These are phyloP conservation scores for Apantesis nais DNA, from an alignment of 2,888 invertebrate genomes.

Conservation along the genomic window DNA sequence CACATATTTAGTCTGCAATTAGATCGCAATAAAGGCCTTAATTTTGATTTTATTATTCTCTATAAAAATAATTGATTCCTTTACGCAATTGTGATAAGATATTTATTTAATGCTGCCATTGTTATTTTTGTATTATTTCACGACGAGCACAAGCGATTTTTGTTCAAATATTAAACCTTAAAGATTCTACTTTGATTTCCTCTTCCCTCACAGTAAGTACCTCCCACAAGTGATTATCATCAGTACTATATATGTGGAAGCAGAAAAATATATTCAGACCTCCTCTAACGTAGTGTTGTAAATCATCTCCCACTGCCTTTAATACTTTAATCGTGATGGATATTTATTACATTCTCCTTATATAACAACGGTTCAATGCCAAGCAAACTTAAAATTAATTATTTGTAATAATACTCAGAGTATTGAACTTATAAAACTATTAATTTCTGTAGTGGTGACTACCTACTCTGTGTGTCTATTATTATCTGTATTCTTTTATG, in stretches of 20 bases:
- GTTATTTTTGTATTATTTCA: too few species aligned
- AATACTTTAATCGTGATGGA: background rate
- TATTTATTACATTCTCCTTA: background rate
- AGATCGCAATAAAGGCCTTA: too few species aligned
- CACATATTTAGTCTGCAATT: too few species aligned
- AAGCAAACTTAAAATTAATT: background rate
- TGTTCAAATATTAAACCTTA: too few species aligned
- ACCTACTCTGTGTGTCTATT: background rate
- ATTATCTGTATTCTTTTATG: background rate
- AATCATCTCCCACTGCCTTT: background rate
- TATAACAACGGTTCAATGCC: conserved; percentile 3
- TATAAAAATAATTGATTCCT: too few species aligned
- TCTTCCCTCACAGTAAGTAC: too few species aligned
- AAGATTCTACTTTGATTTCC: too few species aligned
- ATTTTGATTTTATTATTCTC: too few species aligned
- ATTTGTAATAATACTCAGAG: background rate
- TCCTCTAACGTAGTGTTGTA: background rate
- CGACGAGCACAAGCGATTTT: too few species aligned
- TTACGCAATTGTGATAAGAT: too few species aligned
- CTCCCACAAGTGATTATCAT: background rate
- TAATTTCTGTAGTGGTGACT: background rate
- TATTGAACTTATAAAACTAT: background rate
- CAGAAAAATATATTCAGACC: background rate
- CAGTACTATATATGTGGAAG: background rate
- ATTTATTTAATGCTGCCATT: too few species aligned